Percentiles rank a stretch among this genome's conserved stretches.
These are phyloP conservation scores for Chloroceryle aenea DNA, from an alignment of 2,113 vertebrate species.

Conservation along the genomic window DNA sequence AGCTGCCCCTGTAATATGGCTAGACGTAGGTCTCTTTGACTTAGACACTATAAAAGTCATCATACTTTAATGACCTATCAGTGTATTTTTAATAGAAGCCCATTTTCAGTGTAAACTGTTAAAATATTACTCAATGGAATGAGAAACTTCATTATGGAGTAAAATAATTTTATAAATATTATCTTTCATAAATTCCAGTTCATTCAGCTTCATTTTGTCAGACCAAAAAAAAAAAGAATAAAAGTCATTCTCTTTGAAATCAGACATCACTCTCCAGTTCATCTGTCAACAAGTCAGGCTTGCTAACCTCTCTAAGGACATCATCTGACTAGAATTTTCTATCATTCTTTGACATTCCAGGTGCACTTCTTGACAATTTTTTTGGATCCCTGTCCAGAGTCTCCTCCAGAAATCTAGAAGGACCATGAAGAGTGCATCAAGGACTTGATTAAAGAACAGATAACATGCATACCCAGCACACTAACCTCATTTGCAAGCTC, in stretches of 20 bases:
- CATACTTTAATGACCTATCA: not conserved
- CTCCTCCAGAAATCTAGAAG: conserved; percentile 35
- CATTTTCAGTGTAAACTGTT: not conserved
- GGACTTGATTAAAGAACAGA: conserved; percentile 44
- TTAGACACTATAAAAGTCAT: not conserved
- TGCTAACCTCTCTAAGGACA: conserved; percentile 15
- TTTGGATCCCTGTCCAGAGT: conserved; percentile 25
- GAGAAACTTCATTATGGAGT: not conserved
- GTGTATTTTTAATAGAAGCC: not conserved
- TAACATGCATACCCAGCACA: not conserved
- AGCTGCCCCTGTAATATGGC: not conserved
- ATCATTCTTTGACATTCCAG: not conserved
- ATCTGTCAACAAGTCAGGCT: not conserved
- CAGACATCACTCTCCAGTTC: not conserved
- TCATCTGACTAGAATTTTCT: not conserved
- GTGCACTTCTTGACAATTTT: conserved; percentile 25
- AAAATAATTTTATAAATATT: not conserved
- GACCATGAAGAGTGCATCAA: conserved; percentile 42
- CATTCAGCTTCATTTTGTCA: not conserved
- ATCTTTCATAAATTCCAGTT: not conserved
- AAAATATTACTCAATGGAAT: not conserved
- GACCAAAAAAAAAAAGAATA: not conserved
- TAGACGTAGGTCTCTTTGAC: not conserved
- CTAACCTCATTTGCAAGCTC: conserved; percentile 56
- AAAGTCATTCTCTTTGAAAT: conserved; percentile 29